Base-by-base conservation (phyloP, 2,888 invertebrate species). In the Hoplodrina blanda region DNA sequence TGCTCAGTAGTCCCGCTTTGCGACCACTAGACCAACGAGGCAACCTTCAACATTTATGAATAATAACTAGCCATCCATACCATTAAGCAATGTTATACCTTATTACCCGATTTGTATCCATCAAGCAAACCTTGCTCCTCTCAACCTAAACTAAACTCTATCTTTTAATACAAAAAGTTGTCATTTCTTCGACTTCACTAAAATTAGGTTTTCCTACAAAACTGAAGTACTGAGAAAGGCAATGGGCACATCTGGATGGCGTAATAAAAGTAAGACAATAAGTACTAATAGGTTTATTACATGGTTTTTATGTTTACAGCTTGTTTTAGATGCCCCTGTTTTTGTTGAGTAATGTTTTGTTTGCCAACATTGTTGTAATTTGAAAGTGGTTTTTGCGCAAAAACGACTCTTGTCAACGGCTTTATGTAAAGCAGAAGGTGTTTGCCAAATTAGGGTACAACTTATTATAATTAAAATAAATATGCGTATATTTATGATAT, bases 251-350 rank as follows among this genome's bases (percentile, higher is more conserved):
- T 84, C 84, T 82, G 81, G 65, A 52, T 52, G 41, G 25, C 15
- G 71, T 71, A 63, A 62, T 74, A 72, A 73, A 82, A 81, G 68
- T 79, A 78, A 78, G 72, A 73, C 65, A 76, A 76, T 80, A 78
- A 73, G 68, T 78, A 78, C 73, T 82, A 82, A 85, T 75, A 79
- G 64, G 62, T 82, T 84, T 85, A 81, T 78, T 74, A 76, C 66
- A 61, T 49, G 62, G 67, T 67, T 74, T 78, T 78, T 56, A 63
- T 57, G 68, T 71, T 76, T 64, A 69, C 55, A 57, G 62, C 66
- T 59, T 69, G 64, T 70, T 79, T 74, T 60, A 56, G 56, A 15
- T 37, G 50, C 55, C n/a, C 57, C 25, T 68, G 72, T 66, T 41
- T 41, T 68, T 64, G 62, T 74, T 49, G 46, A 55, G 44, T 56